These are phyloP conservation scores for Marronus borbonicus DNA, from an alignment of 2,888 invertebrate species.

Conservation along the genomic window DNA sequence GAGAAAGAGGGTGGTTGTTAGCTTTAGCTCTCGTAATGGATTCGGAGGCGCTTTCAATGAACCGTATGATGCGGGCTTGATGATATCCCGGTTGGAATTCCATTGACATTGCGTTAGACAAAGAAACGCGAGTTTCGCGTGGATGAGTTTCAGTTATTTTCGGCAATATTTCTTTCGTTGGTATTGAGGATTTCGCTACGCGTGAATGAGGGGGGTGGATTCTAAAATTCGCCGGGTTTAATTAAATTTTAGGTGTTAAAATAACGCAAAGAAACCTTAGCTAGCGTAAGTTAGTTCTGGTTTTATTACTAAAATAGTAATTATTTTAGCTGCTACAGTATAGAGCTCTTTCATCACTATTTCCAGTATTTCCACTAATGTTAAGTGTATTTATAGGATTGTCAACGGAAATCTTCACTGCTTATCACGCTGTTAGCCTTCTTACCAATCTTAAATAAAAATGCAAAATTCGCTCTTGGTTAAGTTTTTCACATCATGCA, in stretches of 20 bases:
- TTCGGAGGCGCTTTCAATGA: constrained; percentile 34
- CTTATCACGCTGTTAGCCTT: no score
- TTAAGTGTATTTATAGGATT: no score
- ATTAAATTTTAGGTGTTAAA: background rate
- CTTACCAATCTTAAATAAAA: no score
- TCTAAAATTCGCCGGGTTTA: background rate
- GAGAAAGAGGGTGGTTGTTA: constrained; percentile 26
- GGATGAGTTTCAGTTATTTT: constrained; percentile 27
- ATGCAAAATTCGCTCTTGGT: no score
- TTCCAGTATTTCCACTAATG: no score
- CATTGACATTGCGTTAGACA: constrained; percentile 32
- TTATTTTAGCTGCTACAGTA: no score
- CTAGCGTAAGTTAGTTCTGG: no score
- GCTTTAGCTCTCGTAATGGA: constrained; percentile 27
- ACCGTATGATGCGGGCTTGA: constrained; percentile 41
- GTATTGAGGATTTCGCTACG: background rate
- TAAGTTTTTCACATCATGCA: no score
- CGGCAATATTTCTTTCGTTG: constrained; percentile 15
- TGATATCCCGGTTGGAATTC: constrained; percentile 33
- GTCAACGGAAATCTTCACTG: no score
- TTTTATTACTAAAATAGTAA: no score
- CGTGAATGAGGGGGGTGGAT: background rate
- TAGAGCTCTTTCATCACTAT: no score
- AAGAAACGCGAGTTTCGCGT: constrained; percentile 37
- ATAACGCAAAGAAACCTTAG: no score